Evolutionary conservation across 1,140 invertebrate genomes (phyloP), one percentile per base, ranked within the genome.

Genomic region (Zaprionus camerounensis): DNA sequence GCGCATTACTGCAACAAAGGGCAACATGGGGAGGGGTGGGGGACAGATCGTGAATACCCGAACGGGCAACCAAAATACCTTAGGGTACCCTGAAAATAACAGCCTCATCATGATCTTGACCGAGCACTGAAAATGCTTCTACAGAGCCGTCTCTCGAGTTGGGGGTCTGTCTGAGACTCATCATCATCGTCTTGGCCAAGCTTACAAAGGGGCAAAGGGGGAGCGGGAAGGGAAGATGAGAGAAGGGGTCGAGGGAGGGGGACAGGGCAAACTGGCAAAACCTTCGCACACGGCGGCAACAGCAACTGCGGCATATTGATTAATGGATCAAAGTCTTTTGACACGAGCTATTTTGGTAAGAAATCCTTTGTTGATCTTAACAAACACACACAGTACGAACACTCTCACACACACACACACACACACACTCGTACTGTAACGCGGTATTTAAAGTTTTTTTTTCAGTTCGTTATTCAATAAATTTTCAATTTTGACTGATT

Each of bases 241-340:
- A 31, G 6, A 28, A 28, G 41, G 44, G 17, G 34, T 41, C 51
- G 6, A 24, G 7, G 1, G 20, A 26, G n/a, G 41, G 15, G 24
- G 38, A n/a, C 36, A 46, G 17, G 57, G 65, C 34, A 69, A 69
- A n/a, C 66, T 74, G 72, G 72, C 72, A 72, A 87, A 88, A 87
- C 83, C 83, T 87, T 83, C 70, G 82, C 71, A 74, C 66, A 71
- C 72, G 65, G 71, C 74, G 85, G 71, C 78, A 57, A 81, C 86
- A 82, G 80, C 87, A 81, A 68, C 78, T 64, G 85, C 86, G 86
- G 80, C 87, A 84, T 91, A 90, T 92, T 92, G 91, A 92, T 92
- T 92, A 92, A 92, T 92, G 91, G 91, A 92, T 92, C 91, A 92
- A 92, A 91, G 91, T 91, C 91, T 92, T 92, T 92, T 92, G 91